Evolutionary conservation across 2,113 vertebrate genomes (phyloP).

Genomic region (Thryonomys swinderianus): DNA sequence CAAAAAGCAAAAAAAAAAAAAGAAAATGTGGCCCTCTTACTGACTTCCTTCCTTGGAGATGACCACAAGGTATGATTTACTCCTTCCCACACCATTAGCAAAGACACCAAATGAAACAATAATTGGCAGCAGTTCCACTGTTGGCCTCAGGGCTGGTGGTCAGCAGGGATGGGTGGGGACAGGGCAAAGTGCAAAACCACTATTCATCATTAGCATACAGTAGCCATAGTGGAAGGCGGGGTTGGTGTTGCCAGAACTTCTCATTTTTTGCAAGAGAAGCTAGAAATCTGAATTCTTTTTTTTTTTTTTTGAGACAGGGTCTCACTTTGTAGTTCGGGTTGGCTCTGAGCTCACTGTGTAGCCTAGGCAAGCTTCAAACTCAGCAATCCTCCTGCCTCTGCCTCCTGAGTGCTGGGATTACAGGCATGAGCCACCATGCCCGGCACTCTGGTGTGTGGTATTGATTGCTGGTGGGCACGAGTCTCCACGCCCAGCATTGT

Average conservation of each 20-base stretch:
- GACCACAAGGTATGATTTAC: not conserved
- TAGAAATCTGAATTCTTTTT: constrained; percentile 4
- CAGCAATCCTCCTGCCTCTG: too few relatives aligned
- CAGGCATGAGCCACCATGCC: too few relatives aligned
- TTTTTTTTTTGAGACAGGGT: too few relatives aligned
- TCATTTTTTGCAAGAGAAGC: not conserved
- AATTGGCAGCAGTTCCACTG: not conserved
- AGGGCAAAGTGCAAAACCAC: not conserved
- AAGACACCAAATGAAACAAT: not conserved
- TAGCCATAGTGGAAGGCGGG: not conserved
- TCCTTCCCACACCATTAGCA: not conserved
- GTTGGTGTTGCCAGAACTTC: not conserved
- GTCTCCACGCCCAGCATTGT: too few relatives aligned
- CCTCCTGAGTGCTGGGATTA: too few relatives aligned
- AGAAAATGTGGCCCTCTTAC: not conserved
- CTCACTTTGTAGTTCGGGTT: too few relatives aligned
- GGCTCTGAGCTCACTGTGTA: too few relatives aligned
- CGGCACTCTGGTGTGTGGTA: too few relatives aligned
- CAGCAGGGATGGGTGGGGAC: not conserved
- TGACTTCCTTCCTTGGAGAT: not conserved
- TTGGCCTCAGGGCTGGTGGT: not conserved
- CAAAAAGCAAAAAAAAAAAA: too few relatives aligned
- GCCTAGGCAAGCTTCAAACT: too few relatives aligned
- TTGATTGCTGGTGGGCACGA: too few relatives aligned
- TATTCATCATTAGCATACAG: rapidly evolving